Evolutionary conservation across 2,113 vertebrate genomes (phyloP).

Genomic region (Andinoacara biseriatus): DNA sequence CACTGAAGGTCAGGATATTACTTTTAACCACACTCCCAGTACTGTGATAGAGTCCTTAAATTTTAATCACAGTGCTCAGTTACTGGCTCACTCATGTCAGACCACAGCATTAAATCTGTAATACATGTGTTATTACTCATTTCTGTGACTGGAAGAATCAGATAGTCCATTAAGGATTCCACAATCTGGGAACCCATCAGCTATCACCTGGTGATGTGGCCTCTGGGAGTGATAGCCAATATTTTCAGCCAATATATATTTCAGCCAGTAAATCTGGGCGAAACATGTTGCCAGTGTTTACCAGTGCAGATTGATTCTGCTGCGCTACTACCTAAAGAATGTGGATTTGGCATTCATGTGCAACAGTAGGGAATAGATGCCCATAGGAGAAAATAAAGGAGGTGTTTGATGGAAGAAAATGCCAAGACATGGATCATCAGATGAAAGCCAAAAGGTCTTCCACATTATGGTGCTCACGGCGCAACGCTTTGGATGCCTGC

Average conservation of each 20-base stretch:
- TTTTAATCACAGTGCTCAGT: neutral
- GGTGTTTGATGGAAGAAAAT: neutral
- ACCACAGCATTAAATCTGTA: neutral
- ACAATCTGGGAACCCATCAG: neutral
- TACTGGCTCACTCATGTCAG: neutral
- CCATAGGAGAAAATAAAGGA: neutral
- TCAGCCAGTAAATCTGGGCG: neutral
- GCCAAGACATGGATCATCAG: neutral
- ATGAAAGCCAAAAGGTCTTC: too few relatives aligned
- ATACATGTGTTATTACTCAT: accelerated
- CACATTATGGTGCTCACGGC: too few relatives aligned
- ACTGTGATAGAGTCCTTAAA: too few relatives aligned
- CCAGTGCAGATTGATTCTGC: neutral
- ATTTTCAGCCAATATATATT: neutral
- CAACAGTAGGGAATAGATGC: neutral
- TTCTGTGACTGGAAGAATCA: neutral
- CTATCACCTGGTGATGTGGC: accelerated
- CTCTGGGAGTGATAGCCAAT: neutral
- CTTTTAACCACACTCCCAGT: too few relatives aligned
- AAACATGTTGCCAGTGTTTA: neutral
- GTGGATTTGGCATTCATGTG: neutral
- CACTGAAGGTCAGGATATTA: neutral
- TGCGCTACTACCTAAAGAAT: neutral
- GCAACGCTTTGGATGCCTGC: too few relatives aligned
- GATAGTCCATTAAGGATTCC: neutral